phyloP scores from a whole-genome alignment of 2,888 invertebrate species.

The Lordiphosa fenestrarum region DNA sequence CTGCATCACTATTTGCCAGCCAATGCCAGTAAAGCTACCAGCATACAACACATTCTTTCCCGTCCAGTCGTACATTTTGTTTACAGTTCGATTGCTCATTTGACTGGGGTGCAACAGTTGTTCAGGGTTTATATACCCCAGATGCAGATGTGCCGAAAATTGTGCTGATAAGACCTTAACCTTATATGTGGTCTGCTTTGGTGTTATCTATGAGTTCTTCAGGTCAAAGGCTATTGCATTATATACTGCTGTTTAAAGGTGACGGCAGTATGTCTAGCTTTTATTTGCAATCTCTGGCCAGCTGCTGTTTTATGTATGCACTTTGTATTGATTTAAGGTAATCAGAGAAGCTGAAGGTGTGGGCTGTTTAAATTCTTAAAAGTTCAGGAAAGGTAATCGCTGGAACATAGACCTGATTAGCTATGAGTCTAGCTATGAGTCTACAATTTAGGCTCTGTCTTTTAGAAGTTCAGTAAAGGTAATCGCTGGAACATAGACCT shows the following conservation, averaged over 20 bases:
- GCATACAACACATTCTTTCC: constrained; percentile 76
- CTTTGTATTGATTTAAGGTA: constrained; percentile 16
- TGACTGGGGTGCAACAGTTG: neutral
- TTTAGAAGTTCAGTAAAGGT: too few species aligned
- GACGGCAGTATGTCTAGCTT: constrained; percentile 19
- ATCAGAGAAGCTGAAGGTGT: constrained; percentile 16
- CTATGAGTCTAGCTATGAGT: too few species aligned
- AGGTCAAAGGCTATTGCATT: constrained; percentile 16
- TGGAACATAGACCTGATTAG: too few species aligned
- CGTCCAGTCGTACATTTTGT: constrained; percentile 72
- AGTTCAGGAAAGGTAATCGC: too few species aligned
- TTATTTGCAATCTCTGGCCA: constrained; percentile 4
- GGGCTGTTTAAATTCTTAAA: constrained; percentile 6
- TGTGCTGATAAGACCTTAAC: constrained; percentile 7
- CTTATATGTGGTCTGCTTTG: constrained; percentile 11
- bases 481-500: too few species aligned
- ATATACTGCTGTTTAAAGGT: constrained; percentile 20
- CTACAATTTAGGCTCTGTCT: too few species aligned
- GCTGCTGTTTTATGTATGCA: constrained; percentile 19
- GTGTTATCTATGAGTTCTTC: constrained; percentile 14
- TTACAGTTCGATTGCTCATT: neutral
- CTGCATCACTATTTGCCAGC: constrained; percentile 71
- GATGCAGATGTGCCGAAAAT: constrained; percentile 18
- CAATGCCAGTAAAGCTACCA: constrained; percentile 74
- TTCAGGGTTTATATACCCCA: neutral